These are phyloP conservation scores for Echinometra lucunter DNA, from an alignment of 53 echinoderm and acorn worm species.

Conservation along the genomic window DNA sequence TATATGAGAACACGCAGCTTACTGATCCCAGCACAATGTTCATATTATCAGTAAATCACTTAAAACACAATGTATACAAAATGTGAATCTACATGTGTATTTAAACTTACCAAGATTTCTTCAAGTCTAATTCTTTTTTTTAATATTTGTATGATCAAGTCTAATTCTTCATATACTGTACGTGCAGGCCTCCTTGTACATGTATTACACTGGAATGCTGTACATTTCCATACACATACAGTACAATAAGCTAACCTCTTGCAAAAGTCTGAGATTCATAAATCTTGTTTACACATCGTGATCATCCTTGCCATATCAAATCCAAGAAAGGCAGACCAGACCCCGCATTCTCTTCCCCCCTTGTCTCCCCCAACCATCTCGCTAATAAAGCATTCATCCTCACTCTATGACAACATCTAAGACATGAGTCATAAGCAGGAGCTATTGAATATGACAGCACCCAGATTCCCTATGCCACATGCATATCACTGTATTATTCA, in stretches of 20 bases:
- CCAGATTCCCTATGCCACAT: not conserved
- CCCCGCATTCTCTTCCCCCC: not conserved
- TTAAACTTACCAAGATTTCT: too few species aligned
- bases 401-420: constrained; percentile 32
- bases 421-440: constrained; percentile 26
- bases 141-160: too few species aligned
- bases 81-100: too few species aligned
- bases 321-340: not conserved
- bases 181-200: not conserved
- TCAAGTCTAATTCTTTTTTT: too few species aligned
- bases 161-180: too few species aligned
- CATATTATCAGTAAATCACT: not conserved
- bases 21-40: not conserved
- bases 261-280: not conserved
- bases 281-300: not conserved
- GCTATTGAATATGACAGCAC: constrained; percentile 27
- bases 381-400: constrained; percentile 46
- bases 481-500: too few species aligned
- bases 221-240: not conserved
- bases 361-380: constrained; percentile 37
- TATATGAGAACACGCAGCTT: not conserved
- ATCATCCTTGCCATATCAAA: not conserved
- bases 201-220: not conserved
- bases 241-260: not conserved
- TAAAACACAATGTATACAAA: too few species aligned